These are phyloP conservation scores for Dione juno DNA, from an alignment of 2,888 invertebrate species.

Conservation along the genomic window DNA sequence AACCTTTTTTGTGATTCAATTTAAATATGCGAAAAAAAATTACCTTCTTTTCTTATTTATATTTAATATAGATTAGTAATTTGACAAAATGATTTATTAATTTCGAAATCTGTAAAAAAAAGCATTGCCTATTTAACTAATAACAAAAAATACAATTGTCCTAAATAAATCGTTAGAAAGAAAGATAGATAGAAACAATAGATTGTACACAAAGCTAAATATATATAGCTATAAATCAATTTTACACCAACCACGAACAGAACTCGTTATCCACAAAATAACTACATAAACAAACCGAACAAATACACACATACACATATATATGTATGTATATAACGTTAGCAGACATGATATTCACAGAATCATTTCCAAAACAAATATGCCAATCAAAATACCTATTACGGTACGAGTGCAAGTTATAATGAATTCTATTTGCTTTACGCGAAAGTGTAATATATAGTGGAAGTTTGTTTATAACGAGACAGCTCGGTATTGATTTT, in stretches of 20 bases:
- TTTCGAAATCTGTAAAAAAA: no score
- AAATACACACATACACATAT: not conserved
- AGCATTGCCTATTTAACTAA: no score
- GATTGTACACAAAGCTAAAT: no score
- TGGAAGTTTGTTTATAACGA: not conserved
- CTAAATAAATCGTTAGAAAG: no score
- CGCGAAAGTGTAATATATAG: not conserved
- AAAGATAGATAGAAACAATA: no score
- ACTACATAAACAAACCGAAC: not conserved
- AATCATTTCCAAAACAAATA: conserved; percentile 24
- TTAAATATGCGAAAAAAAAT: not conserved
- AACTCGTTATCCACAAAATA: not conserved
- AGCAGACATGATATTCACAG: conserved; percentile 15
- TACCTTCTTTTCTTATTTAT: no score
- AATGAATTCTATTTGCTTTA: conserved; percentile 13
- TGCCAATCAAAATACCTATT: conserved; percentile 17
- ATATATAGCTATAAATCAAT: not conserved
- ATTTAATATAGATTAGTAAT: no score
- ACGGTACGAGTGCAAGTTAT: not conserved
- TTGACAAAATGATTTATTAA: no score
- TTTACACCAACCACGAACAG: not conserved
- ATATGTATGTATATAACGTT: not conserved
- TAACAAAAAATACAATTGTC: no score
- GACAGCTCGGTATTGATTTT: conserved; percentile 9
- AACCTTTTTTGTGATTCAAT: not conserved